Conservation (phyloP, 2,888 invertebrate species). For the Tetramorium bicarinatum region DNA sequence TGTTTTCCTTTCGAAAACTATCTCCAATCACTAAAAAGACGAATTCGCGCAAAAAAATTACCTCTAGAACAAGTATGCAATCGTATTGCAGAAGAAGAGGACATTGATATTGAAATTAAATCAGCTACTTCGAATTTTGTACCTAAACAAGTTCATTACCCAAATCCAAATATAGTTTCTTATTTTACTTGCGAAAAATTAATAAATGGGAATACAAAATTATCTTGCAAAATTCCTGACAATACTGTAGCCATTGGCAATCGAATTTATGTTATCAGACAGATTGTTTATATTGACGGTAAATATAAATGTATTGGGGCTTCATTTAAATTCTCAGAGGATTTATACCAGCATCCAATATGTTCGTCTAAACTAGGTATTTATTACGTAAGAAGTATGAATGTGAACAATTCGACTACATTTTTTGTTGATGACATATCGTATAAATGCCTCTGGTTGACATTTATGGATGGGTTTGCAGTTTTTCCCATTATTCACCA, state of each 20-base stretch:
- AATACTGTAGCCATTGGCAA: constrained; percentile 7
- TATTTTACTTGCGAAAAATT: no score
- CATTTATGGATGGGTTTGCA: constrained; percentile 10
- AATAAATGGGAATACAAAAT: no score
- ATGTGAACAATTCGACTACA: not conserved
- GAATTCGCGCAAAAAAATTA: not conserved
- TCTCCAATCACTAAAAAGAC: constrained; percentile 14
- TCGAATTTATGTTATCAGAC: not conserved
- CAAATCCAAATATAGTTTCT: no score
- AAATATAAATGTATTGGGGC: constrained; percentile 32
- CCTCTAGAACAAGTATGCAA: not conserved
- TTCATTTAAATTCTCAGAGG: constrained; percentile 6
- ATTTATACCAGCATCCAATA: constrained; percentile 4
- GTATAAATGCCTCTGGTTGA: constrained; percentile 7
- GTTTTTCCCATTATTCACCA: constrained; percentile 20
- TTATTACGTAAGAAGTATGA: constrained; percentile 15
- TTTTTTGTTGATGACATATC: constrained; percentile 13
- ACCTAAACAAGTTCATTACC: no score
- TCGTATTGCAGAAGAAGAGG: constrained; percentile 6
- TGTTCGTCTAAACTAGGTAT: constrained; percentile 8
- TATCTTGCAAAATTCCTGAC: constrained; percentile 4
- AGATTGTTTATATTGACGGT: constrained; percentile 8
- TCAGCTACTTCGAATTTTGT: not conserved
- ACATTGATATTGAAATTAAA: not conserved
- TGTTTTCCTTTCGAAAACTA: constrained; percentile 11